Conservation (phyloP, 2,113 vertebrate genomes). For the Rhinopomastus cyanomelas region DNA sequence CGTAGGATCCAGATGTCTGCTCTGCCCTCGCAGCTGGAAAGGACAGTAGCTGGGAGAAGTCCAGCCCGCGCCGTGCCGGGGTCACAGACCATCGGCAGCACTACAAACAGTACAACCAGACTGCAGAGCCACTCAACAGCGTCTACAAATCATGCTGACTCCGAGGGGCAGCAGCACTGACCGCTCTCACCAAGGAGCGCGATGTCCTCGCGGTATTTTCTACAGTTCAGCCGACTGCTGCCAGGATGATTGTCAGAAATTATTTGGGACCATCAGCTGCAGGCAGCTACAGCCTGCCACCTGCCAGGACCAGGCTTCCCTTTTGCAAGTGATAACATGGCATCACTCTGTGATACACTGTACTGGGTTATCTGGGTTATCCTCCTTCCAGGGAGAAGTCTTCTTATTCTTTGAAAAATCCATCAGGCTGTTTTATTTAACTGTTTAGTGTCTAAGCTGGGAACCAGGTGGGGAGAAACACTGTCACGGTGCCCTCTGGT, state of each 20-base stretch:
- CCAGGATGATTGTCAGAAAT: constrained; percentile 45
- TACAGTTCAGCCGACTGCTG: constrained; percentile 31
- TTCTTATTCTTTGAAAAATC: background rate
- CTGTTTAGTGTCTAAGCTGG: background rate
- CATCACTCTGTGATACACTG: background rate
- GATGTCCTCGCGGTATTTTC: constrained; percentile 28
- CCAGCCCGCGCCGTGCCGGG: constrained; percentile 11
- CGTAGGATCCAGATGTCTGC: background rate
- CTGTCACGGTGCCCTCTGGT: background rate
- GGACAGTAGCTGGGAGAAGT: constrained; percentile 2
- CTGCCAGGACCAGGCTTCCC: background rate
- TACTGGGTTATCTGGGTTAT: background rate
- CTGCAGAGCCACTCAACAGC: constrained; percentile 46
- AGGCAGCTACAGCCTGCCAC: constrained; percentile 15
- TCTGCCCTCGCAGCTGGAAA: background rate
- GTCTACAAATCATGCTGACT: constrained; percentile 44
- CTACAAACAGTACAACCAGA: constrained; percentile 45
- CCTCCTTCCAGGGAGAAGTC: background rate
- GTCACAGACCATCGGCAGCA: constrained; percentile 34
- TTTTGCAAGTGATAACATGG: background rate
- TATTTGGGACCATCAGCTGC: constrained; percentile 19
- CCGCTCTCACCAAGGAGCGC: constrained; percentile 28
- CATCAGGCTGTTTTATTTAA: background rate
- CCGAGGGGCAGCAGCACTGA: constrained; percentile 25
- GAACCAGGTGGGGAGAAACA: background rate